Base-by-base conservation (phyloP, 1,140 invertebrate species). In the Scaptodrosophila lebanonensis region DNA sequence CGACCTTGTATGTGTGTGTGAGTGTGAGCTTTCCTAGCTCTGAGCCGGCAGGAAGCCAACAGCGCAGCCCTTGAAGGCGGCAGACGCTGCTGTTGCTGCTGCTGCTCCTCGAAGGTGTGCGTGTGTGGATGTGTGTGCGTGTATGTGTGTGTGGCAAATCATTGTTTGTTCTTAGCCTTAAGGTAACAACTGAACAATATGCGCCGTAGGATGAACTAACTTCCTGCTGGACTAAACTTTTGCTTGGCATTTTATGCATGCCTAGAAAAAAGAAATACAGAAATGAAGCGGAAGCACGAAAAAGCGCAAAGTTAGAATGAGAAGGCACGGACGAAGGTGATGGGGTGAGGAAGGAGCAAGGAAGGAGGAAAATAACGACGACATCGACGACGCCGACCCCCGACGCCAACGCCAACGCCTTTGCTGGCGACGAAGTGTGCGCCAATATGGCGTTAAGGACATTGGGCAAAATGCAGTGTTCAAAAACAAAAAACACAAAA, bases 221-320 rank as follows among this genome's bases (percentile, higher is more conserved):
- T n/a, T n/a, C n/a, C n/a, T n/a, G n/a, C n/a, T n/a, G n/a, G n/a
- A n/a, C n/a, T 66, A 20, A 35, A 39, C 67, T 67, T 76, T 66
- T 65, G 66, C 48, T 77, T n/a, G 27, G 66, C 66, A 66, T 62
- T 76, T 59, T 45, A 38, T 57, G 18, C 30, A 17, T 30, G 0
- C 11, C 32, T 39, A 40, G 52, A 64, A 73, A 77, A 77, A 35
- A 35, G 9, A 35, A 35, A 3, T 11, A 35, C 9, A 35, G 13
- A 35, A 77, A 77, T 79, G 73, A 79, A 82, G 73, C 73, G 60
- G 73, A 79, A 82, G 73, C 68, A 72, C 73, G 68, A 77, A 77
- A 79, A 77, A 79, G 73, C 75, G 66, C 53, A 73, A 79, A 77
- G 73, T 79, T 79, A 77, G 79, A 66, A 73, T 68, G 50, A 57